These are phyloP conservation scores for Netelia virgata DNA, from an alignment of 2,888 invertebrate genomes.

Conservation along the genomic window DNA sequence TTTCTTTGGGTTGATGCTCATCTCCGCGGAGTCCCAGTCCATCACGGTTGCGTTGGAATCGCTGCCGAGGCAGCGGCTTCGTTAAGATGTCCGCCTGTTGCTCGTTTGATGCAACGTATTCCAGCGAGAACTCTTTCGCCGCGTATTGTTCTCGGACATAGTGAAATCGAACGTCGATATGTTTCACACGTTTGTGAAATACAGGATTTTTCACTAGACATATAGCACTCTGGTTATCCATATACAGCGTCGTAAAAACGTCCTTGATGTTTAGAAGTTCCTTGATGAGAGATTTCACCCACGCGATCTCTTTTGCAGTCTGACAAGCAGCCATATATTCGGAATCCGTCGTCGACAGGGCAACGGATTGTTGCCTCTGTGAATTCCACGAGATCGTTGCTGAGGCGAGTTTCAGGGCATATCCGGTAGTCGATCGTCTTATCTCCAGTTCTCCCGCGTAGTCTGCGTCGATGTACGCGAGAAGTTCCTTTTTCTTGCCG, in stretches of 20 bases:
- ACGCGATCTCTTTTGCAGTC: constrained; percentile 72
- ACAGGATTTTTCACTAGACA: constrained; percentile 47
- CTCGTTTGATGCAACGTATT: constrained; percentile 38
- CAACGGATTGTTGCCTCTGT: constrained; percentile 70
- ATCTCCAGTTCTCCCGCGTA: constrained; percentile 67
- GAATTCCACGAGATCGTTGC: constrained; percentile 70
- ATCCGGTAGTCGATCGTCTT: constrained; percentile 72
- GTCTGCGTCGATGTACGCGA: constrained; percentile 70
- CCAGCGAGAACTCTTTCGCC: constrained; percentile 26
- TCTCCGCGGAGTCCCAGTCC: constrained; percentile 1
- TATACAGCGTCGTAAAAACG: constrained; percentile 55
- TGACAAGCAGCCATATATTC: constrained; percentile 75
- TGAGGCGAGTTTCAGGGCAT: constrained; percentile 65
- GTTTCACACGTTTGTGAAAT: constrained; percentile 52
- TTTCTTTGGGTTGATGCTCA: background rate
- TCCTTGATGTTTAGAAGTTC: constrained; percentile 63
- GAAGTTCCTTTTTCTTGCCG: constrained; percentile 19
- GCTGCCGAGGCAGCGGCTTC: constrained; percentile 33
- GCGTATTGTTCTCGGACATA: constrained; percentile 40
- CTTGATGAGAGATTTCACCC: constrained; percentile 71
- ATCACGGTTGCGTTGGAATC: constrained; percentile 24
- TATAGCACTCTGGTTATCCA: constrained; percentile 55
- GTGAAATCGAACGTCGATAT: constrained; percentile 54
- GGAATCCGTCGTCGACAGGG: constrained; percentile 73
- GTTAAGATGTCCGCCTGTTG: constrained; percentile 49